Base-by-base conservation (phyloP, 35 echinoderm and acorn worm species). In the Heliocidaris tuberculata region DNA sequence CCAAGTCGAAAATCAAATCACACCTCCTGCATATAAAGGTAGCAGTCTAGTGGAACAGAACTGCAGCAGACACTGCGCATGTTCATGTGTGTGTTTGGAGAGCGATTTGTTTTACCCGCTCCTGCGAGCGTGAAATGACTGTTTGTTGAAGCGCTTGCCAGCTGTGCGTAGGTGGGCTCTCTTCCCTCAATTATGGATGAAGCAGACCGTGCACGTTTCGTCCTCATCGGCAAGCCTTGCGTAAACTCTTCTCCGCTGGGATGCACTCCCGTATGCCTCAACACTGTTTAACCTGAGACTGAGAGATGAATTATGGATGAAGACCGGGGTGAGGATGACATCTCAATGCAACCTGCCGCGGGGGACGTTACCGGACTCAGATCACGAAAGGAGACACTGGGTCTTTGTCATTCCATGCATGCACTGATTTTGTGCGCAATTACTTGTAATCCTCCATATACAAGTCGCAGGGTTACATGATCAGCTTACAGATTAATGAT, bases 91-190 rank as follows among this genome's bases (percentile, higher is more conserved):
- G 31, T 93, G 48, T 48, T 50, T 32, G 48, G 91, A 93, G 91
- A 93, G 87, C 47, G 87, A 47, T 89, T 93, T 48, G 29, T 30
- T 93, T 93, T 93, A 93, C 50, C 50, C 49, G 91, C 91, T 93
- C 49, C 50, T 59, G 91, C 27, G 91, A 93, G 91, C 91, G 48
- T 93, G 91, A 93, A 93, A 93, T 93, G 50, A 32, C n/a, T 93
- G 65, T 48, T 52, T 59, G 91, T 93, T 48, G 50, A 30, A 49
- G 47, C 91, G 50, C 48, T 29, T 16, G 48, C 17, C 91, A 59
- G 50, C 87, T 89, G 87, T 24, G 32, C 29, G 48, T 31, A n/a
- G 91, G 91, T 31, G 91, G 91, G 21, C 50, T 59, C 29, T 27
- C 9, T 16, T 59, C 31, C 91, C 31, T 93, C 91, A 93, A 93